A percentile compares a stretch with the other conserved stretches of the same genome.
phyloP scores from a whole-genome alignment of 2,888 invertebrate genomes.

The Sarcophaga carnaria region DNA sequence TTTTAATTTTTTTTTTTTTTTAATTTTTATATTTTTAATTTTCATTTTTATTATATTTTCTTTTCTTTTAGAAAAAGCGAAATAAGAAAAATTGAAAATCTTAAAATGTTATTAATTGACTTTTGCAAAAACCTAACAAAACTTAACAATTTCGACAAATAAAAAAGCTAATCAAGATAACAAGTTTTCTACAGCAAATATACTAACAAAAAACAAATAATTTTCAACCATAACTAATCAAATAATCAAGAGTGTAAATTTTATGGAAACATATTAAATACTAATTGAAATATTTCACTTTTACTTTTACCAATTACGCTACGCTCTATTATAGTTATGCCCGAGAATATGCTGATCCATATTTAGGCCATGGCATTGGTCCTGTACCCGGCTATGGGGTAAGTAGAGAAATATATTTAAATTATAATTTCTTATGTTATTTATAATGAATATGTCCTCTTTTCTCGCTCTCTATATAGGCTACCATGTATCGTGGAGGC shows the following conservation, averaged over 20 bases:
- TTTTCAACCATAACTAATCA: constrained; percentile 16
- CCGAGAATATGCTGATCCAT: constrained; percentile 96
- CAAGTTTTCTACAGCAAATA: constrained; percentile 15
- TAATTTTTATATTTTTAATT: constrained; percentile 53
- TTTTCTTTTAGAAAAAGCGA: constrained; percentile 71
- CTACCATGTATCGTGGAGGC: constrained; percentile 95
- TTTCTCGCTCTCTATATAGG: constrained; percentile 83
- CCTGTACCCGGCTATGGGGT: constrained; percentile 99
- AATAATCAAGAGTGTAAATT: constrained; percentile 11
- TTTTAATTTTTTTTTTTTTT: constrained; percentile 39
- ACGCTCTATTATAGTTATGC: constrained; percentile 85
- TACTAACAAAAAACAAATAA: constrained; percentile 40
- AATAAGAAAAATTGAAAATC: constrained; percentile 73
- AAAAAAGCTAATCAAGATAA: constrained; percentile 35
- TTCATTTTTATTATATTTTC: constrained; percentile 9
- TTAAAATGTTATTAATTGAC: constrained; percentile 73
- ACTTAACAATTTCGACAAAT: constrained; percentile 76
- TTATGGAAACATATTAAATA: constrained; percentile 5
- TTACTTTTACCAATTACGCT: constrained; percentile 20
- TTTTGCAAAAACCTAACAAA: constrained; percentile 75
- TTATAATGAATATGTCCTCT: not conserved
- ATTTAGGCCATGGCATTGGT: constrained; percentile 97
- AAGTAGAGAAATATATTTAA: constrained; percentile 80
- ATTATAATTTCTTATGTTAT: constrained; percentile 1
- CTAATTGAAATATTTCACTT: constrained; percentile 42